Evolutionary conservation across 1,140 invertebrate genomes (phyloP).

Genomic region (Neodiprion pinetum): DNA sequence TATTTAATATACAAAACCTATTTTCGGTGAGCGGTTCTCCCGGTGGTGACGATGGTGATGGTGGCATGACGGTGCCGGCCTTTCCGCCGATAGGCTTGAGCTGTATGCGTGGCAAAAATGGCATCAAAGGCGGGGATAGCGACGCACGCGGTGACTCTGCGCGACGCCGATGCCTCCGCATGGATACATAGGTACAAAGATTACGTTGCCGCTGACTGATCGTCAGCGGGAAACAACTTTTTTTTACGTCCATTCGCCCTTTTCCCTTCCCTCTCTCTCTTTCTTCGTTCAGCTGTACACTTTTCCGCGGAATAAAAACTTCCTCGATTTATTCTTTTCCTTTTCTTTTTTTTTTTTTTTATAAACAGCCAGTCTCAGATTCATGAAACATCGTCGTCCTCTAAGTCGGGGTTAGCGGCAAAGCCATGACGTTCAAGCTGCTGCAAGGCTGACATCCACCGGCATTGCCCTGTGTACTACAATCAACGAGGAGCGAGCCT

Average conservation of each 20-base stretch:
- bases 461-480: background rate
- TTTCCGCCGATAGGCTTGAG: no score
- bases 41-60: no score
- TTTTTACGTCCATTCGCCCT: no score
- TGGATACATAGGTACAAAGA: no score
- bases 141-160: no score
- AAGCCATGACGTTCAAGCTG: background rate
- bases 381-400: no score
- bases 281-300: background rate
- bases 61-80: no score
- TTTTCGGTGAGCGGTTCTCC: slow-evolving; percentile 21
- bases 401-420: background rate
- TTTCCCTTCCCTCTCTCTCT: background rate
- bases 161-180: no score
- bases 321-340: background rate
- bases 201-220: background rate
- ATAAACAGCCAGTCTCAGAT: background rate
- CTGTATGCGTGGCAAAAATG: slow-evolving; percentile 17
- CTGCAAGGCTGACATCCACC: background rate
- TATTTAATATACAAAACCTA: slow-evolving; percentile 35
- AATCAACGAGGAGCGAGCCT: background rate
- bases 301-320: background rate
- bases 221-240: no score
- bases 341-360: background rate
- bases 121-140: slow-evolving; percentile 30